Base-by-base conservation (phyloP, 2,113 vertebrate species). In the Mesoclemmys tuberculata region DNA sequence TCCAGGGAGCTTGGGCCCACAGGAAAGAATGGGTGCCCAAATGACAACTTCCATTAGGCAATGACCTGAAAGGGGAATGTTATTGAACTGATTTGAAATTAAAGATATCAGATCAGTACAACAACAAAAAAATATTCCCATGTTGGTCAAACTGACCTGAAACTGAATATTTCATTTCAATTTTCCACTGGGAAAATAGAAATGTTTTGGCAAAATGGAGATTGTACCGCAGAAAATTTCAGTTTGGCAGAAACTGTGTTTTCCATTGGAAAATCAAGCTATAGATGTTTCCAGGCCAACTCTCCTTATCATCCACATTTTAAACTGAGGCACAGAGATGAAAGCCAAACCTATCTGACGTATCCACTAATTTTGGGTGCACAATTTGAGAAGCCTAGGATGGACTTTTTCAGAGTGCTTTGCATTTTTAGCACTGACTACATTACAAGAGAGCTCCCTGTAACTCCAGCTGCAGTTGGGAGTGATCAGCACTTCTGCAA, bases 141-240 rank as follows among this genome's bases (percentile, higher is more conserved):
- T 77, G 41, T 85, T 0, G 0, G 49, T 61, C 38, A 85, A 85
- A 14, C 35, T 82, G 75, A 78, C n/a, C n/a, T n/a, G n/a, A n/a
- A n/a, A n/a, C n/a, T n/a, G n/a, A n/a, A n/a, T n/a, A n/a, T n/a
- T n/a, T 48, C 22, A 19, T 78, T 48, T 87, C 9, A 1, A 49
- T 29, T 93, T 61, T 35, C 35, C n/a, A n/a, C n/a, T n/a, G n/a
- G n/a, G n/a, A n/a, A n/a, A n/a, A n/a, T n/a, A n/a, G 5, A 3
- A 31, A 29, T 82, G 3, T 85, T 85, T 92, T n/a, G 16, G 21
- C 46, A 68, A 35, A 55, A 19, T 61, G 38, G 8, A 5, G 13
- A 27, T 85, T 89, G 82, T 41, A 18, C 54, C 6, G 1, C 35
- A 26, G 35, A 31, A 64, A 79, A 1, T 46, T 68, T 81, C 83